Evolutionary conservation across 92 coral and sea anemone genomes (phyloP), one percentile per base, ranked within the genome.

Genomic region (Porites cylindrica): DNA sequence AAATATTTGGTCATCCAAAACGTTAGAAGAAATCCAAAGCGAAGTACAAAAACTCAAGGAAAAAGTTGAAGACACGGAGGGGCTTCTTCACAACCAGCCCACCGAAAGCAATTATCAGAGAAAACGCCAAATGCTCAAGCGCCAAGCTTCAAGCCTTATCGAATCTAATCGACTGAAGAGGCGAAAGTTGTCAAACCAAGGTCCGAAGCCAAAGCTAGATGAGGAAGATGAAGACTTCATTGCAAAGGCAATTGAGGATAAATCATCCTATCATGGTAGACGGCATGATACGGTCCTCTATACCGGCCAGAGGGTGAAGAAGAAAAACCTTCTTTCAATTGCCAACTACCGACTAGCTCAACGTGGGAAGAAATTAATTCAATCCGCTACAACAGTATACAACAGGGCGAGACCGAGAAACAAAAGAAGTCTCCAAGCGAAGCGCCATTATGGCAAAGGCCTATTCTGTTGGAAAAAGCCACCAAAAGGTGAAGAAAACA

Each of bases 231-330:
- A 93, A 68, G 71, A 87, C 14, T 93, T 32, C 72, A 52, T 90
- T n/a, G 72, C 90, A 13, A 85, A 85, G 51, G 64, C 93, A 0
- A 90, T 91, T 11, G 90, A 86, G 50, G 86, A 71, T 8, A 90
- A 83, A 91, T 51, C 90, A 1, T 87, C 96, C 0, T 51, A 81
- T 20, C 90, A 93, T 72, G 94, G 96, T 63, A 90, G 96, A 84
- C 29, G 92, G 18, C 94, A 90, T 66, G 91, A 92, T 80, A 85
- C 91, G 1, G 86, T 87, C 3, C 20, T 92, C 52, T 90, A 76
- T 62, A 56, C 90, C 65, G 16, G 82, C 66, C 88, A 88, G 82
- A 85, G 93, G 72, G 93, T 90, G 17, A 90, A 90, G 61, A 23
- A 24, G 52, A 23, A 19, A 19, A 13, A 69, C 73, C 29, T 69